A percentile compares a stretch with the other conserved stretches of the same genome.
Evolutionary conservation across 2,113 vertebrate genomes (phyloP).

Genomic region (Pica pica): DNA sequence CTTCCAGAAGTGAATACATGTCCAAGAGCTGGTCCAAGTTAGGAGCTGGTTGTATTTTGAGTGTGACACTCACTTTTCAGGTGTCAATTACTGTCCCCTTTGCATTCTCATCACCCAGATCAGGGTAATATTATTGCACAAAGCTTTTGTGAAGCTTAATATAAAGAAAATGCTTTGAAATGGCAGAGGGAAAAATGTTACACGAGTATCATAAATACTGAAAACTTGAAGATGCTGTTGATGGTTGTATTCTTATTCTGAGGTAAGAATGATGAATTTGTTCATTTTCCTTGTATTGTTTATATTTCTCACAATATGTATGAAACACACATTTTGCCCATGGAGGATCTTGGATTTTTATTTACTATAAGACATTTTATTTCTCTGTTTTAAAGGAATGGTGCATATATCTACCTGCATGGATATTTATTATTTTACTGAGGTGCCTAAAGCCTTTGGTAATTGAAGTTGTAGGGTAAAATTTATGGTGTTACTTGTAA

Average conservation of each 20-base stretch:
- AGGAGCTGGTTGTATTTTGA: background rate
- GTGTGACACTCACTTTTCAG: background rate
- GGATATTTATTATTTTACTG: background rate
- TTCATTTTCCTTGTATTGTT: background rate
- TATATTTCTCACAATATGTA: background rate
- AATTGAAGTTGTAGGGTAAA: background rate
- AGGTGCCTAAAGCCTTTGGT: background rate
- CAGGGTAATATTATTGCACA: background rate
- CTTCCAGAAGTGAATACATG: background rate
- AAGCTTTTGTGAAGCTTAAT: background rate
- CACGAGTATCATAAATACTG: background rate
- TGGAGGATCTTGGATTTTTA: background rate
- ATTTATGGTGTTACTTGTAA: background rate
- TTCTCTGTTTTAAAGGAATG: background rate
- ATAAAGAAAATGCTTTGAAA: background rate
- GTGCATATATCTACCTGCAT: background rate
- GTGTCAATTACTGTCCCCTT: background rate
- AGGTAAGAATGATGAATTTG: background rate
- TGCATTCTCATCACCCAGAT: background rate
- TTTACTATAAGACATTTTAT: background rate
- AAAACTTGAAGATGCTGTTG: background rate
- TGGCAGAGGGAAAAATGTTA: background rate
- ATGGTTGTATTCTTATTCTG: background rate
- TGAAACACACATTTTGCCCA: background rate
- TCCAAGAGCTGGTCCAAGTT: background rate